Evolutionary conservation across 2,113 vertebrate genomes (phyloP), one percentile per base, ranked within the genome.

Genomic region (Neolamprologus brichardi): DNA sequence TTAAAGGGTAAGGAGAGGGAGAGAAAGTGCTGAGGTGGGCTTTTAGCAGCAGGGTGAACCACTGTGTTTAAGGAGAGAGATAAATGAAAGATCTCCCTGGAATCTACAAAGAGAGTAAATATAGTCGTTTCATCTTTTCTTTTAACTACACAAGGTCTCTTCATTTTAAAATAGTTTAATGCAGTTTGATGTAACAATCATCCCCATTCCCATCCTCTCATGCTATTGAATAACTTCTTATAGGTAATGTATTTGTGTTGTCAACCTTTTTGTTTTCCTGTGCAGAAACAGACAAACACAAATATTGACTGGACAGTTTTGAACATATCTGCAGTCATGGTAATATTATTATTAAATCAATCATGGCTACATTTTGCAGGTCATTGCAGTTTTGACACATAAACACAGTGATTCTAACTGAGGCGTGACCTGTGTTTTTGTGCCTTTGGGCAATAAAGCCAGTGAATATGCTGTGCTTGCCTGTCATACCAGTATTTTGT

Each of bases 21-120:
- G 91, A 89, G 91, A 95, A 96, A 96, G 89, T 96, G 96, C 96
- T 97, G 96, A 96, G 91, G 91, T 94, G 90, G 94, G 91, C 90
- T 96, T 96, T 96, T 94, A 94, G 93, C 91, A 92, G 91, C 94
- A 94, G 94, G 94, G 94, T 92, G 94, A 96, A 95, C 94, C 91
- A 93, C 94, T 93, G 92, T 95, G 92, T 96, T 96, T 95, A 95
- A 96, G 90, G 87, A 95, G 90, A 92, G 92, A 95, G 96, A 96
- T 96, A 95, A 95, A 96, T 94, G 95, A 95, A 94, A 94, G 93
- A 92, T 94, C 94, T 93, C 93, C 92, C 89, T 79, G 87, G 94
- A 95, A 96, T 96, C 93, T 95, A 95, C 95, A 96, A 95, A 93
- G 94, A 95, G 85, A 92, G 91, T 94, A 95, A 95, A 95, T 90